Evolutionary conservation across 2,113 vertebrate species (phyloP).

Genomic region (Catharus fuscescens): DNA sequence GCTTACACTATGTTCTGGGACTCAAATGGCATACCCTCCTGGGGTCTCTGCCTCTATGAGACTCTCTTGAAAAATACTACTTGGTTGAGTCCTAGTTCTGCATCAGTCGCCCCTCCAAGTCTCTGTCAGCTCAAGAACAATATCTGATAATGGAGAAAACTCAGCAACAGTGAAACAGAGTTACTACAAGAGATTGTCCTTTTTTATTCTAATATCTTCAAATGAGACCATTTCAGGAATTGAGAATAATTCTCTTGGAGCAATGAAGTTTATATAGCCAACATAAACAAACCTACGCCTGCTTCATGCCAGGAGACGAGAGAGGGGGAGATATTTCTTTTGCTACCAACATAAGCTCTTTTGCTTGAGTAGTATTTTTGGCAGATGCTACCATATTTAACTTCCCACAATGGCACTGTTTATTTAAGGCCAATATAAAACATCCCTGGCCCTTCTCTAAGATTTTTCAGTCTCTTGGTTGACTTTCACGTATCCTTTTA

Average conservation of each 20-base stretch:
- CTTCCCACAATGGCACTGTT: constrained; percentile 66
- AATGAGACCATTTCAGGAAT: constrained; percentile 43
- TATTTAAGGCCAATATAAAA: constrained; percentile 61
- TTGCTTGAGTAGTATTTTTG: constrained; percentile 41
- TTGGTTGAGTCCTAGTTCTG: not conserved
- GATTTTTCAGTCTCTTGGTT: constrained; percentile 23
- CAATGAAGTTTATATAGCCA: constrained; percentile 55
- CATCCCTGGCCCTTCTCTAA: constrained; percentile 36
- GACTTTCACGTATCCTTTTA: constrained; percentile 52
- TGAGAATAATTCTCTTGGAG: constrained; percentile 27
- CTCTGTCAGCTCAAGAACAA: not conserved
- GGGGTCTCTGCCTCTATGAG: not conserved
- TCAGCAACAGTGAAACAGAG: not conserved
- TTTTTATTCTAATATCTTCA: constrained; percentile 2
- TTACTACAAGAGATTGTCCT: rapidly evolving
- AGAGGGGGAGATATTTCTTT: constrained; percentile 17
- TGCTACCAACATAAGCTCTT: constrained; percentile 39
- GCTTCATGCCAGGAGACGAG: constrained; percentile 41
- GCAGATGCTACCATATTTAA: constrained; percentile 60
- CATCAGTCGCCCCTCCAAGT: not conserved
- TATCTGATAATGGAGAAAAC: not conserved
- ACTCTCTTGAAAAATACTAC: not conserved
- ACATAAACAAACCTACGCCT: constrained; percentile 47
- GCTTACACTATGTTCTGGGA: not conserved
- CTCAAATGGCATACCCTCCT: not conserved